Evolutionary conservation across 2,113 vertebrate species (phyloP).

Genomic region (zebrafish (Danio rerio)): GRCz12tu NC_133178.1:45060501-45061000

Average conservation of each 20-base stretch:
- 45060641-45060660: too few species aligned
- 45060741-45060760: not conserved
- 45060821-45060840: not conserved
- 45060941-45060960: constrained; percentile 43
- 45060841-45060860: constrained; percentile 7
- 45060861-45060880: constrained; percentile 47
- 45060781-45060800: not conserved
- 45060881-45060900: not conserved
- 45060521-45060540: too few species aligned
- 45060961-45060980: constrained; percentile 31
- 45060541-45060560: too few species aligned
- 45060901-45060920: constrained; percentile 40
- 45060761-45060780: not conserved
- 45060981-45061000: constrained; percentile 45
- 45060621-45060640: too few species aligned
- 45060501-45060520: too few species aligned
- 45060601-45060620: too few species aligned
- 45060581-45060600: too few species aligned
- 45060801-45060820: not conserved
- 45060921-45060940: constrained; percentile 42
- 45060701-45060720: too few species aligned
- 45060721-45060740: too few species aligned
- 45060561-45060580: too few species aligned
- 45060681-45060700: too few species aligned
- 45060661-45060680: too few species aligned